Evolutionary conservation across 2,888 invertebrate species (phyloP).

Genomic region (Thera obeliscata): DNA sequence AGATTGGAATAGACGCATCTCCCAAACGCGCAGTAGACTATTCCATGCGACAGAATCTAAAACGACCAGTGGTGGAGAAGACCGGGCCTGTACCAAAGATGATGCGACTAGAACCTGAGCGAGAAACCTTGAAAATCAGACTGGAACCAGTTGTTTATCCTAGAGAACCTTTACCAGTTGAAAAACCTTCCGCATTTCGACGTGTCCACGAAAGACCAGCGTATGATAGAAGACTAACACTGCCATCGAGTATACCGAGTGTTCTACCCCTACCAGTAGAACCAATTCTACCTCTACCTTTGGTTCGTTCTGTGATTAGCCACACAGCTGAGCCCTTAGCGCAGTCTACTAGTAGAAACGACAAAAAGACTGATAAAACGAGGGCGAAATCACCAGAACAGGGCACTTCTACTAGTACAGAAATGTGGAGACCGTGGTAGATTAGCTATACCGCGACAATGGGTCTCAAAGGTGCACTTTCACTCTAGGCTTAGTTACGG

Average conservation of each 20-base stretch:
- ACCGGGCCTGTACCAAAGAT: conserved; percentile 67
- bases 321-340: conserved; percentile 75
- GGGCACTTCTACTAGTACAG: conserved; percentile 63
- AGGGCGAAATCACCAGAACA: conserved; percentile 69
- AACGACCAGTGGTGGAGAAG: conserved; percentile 63
- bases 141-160: conserved; percentile 47
- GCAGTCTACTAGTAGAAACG: conserved; percentile 52
- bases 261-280: conserved; percentile 45
- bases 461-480: not conserved
- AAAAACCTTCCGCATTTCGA: conserved; percentile 62
- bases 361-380: conserved; percentile 53
- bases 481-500: not conserved
- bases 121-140: conserved; percentile 14
- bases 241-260: conserved; percentile 70
- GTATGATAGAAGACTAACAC: conserved; percentile 56
- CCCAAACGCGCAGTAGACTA: conserved; percentile 80
- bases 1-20: conserved; percentile 78
- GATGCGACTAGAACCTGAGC: conserved; percentile 52
- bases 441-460: not conserved
- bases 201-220: conserved; percentile 54
- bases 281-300: conserved; percentile 34
- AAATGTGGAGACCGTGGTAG: conserved; percentile 80
- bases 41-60: conserved; percentile 72
- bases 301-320: conserved; percentile 69
- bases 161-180: conserved; percentile 44